These are phyloP conservation scores for Dermolepida albohirtum DNA, from an alignment of 2,888 invertebrate genomes.

Conservation along the genomic window DNA sequence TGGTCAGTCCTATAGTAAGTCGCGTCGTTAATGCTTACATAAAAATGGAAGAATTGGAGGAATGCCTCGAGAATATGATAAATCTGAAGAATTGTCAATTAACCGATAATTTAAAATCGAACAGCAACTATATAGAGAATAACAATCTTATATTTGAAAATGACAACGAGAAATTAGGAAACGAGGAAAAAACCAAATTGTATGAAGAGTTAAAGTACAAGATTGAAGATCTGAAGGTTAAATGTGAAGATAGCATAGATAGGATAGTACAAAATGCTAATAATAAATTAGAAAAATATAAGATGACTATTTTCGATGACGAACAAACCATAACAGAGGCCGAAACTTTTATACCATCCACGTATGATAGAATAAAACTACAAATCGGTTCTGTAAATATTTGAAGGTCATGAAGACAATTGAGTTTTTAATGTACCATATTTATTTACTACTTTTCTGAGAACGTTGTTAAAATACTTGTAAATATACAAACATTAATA, in stretches of 20 bases:
- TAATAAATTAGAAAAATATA: constrained; percentile 29
- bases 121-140: constrained; percentile 20
- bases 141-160: constrained; percentile 22
- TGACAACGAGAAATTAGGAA: constrained; percentile 6
- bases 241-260: constrained; percentile 23
- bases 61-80: constrained; percentile 26
- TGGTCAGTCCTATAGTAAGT: constrained; percentile 12
- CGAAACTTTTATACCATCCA: constrained; percentile 20
- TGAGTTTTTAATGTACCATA: no score
- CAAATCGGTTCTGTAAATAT: constrained; percentile 11
- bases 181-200: constrained; percentile 1
- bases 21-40: constrained; percentile 25
- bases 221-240: constrained; percentile 32
- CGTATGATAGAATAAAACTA: constrained; percentile 14
- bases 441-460: no score
- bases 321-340: neutral
- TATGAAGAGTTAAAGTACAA: constrained; percentile 25
- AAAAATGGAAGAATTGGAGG: constrained; percentile 33
- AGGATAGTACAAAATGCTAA: constrained; percentile 21
- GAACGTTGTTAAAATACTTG: no score
- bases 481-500: no score
- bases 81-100: constrained; percentile 10
- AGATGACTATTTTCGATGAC: constrained; percentile 10
- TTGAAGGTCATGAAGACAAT: neutral
- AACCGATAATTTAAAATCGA: neutral